Evolutionary conservation across 2,888 invertebrate species (phyloP).

Genomic region (Macaria notata): DNA sequence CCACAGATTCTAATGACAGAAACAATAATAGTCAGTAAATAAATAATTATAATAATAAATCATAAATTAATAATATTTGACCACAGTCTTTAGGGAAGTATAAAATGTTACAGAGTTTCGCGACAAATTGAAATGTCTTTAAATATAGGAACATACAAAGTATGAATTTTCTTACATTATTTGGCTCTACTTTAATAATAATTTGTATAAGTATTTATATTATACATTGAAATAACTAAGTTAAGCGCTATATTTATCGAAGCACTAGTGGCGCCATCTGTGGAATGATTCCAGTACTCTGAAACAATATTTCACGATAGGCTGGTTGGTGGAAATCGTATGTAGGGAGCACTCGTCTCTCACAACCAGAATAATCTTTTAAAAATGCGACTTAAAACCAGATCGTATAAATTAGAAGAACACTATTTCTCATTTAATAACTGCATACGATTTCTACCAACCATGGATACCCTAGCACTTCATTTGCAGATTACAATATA

Average conservation of each 20-base stretch:
- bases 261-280: conserved; percentile 45
- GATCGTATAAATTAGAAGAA: too few species aligned
- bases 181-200: conserved; percentile 61
- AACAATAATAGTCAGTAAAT: conserved; percentile 70
- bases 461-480: conserved; percentile 43
- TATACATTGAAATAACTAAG: conserved; percentile 39
- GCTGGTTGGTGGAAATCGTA: neutral
- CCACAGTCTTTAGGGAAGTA: conserved; percentile 74
- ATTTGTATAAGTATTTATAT: conserved; percentile 43
- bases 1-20: conserved; percentile 63
- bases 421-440: too few species aligned
- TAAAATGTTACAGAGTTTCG: conserved; percentile 58
- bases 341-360: too few species aligned
- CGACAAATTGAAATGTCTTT: conserved; percentile 67
- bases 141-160: conserved; percentile 71
- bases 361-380: too few species aligned
- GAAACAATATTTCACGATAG: conserved; percentile 13
- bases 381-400: too few species aligned
- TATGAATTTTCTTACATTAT: conserved; percentile 51
- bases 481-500: conserved; percentile 54
- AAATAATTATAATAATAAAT: conserved; percentile 69
- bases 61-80: conserved; percentile 75
- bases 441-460: conserved; percentile 1
- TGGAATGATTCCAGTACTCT: conserved; percentile 64
- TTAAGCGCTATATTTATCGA: conserved; percentile 37